phyloP scores from a whole-genome alignment of 2,113 vertebrate species.

The Pterocles gutturalis region DNA sequence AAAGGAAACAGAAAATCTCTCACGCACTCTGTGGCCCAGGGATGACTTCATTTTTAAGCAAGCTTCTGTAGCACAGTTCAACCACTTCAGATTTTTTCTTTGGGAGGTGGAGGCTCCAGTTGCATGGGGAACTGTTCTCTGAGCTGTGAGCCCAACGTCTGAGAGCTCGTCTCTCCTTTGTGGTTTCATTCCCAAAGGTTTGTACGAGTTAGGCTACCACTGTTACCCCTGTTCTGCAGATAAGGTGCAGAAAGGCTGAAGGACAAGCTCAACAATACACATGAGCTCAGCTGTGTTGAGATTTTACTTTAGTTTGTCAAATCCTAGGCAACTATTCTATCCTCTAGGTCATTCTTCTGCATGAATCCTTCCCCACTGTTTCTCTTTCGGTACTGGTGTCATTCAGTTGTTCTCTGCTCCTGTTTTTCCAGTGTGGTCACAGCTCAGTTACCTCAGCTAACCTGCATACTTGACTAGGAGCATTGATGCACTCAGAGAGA shows the following conservation, averaged over 20 bases:
- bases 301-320: background rate
- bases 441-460: background rate
- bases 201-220: background rate
- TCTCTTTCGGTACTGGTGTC: background rate
- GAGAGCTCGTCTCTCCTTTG: background rate
- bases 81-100: background rate
- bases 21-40: background rate
- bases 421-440: accelerated
- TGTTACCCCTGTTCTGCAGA: background rate
- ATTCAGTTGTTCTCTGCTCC: background rate
- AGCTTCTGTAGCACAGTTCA: background rate
- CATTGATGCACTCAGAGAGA: background rate
- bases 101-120: background rate
- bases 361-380: background rate
- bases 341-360: background rate
- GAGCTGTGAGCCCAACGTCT: background rate
- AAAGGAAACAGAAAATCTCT: background rate
- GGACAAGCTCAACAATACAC: background rate
- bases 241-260: background rate
- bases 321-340: background rate
- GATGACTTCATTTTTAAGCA: background rate
- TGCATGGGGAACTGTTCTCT: background rate
- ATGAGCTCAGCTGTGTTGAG: background rate
- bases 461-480: background rate
- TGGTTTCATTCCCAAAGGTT: background rate